Conservation (phyloP, 2,888 invertebrate species). For the Gasteruption jaculator region DNA sequence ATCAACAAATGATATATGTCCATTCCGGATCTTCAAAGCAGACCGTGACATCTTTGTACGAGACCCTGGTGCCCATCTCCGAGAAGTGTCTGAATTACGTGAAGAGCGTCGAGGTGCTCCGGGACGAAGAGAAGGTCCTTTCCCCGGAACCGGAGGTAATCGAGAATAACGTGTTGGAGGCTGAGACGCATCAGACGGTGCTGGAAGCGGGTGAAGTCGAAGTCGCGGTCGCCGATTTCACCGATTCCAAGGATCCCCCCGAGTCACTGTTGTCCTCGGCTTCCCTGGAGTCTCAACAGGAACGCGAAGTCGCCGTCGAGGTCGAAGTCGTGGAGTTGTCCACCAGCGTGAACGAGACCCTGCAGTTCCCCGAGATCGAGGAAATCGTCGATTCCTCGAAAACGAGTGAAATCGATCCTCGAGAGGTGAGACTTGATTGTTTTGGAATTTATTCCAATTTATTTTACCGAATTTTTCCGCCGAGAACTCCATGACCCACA, state of each 20-base stretch:
- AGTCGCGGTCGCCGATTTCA: constrained; percentile 21
- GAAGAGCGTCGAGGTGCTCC: constrained; percentile 36
- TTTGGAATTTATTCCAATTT: too few species aligned
- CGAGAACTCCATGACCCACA: too few species aligned
- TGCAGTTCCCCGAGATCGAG: constrained; percentile 47
- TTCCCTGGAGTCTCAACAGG: constrained; percentile 21
- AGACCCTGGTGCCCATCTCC: constrained; percentile 38
- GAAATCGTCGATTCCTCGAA: constrained; percentile 41
- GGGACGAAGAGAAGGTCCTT: constrained; percentile 23
- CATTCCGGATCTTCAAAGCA: constrained; percentile 20
- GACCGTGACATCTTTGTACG: constrained; percentile 41
- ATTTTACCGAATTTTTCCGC: too few species aligned
- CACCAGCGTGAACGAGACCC: constrained; percentile 43
- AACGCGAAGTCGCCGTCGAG: constrained; percentile 31
- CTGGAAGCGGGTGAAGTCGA: constrained; percentile 21
- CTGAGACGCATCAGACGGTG: constrained; percentile 22
- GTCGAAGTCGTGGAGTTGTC: constrained; percentile 44
- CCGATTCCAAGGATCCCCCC: constrained; percentile 17
- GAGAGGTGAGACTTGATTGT: constrained; percentile 40
- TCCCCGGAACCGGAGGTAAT: constrained; percentile 27
- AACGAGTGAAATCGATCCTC: constrained; percentile 35
- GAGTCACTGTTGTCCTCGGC: constrained; percentile 26
- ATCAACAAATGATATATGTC: not conserved
- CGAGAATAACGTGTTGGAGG: constrained; percentile 21
- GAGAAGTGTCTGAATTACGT: constrained; percentile 48